Base-by-base conservation (phyloP, 2,888 invertebrate species). In the Acrobasis repandana region DNA sequence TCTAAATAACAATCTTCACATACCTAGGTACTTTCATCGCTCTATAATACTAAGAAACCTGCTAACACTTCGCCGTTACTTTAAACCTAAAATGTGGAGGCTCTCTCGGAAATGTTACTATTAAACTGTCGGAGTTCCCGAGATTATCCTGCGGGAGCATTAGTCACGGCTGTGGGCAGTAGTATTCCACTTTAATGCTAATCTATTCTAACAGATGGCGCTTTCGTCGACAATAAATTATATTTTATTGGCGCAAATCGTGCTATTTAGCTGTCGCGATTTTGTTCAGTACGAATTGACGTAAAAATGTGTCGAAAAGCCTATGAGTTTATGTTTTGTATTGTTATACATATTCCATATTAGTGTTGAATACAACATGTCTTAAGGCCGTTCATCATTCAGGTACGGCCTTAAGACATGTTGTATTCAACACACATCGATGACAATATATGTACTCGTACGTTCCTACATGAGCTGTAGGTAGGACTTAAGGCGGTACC, bases 161-260 rank as follows among this genome's bases (percentile, higher is more conserved):
- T 75, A 75, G 70, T 74, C 71, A 74, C 63, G 58, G 52, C 58
- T 38, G 65, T 69, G 72, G 71, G 69, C 65, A 66, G 67, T 36
- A 49, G 60, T 62, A 63, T 62, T 61, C 65, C 51, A 54, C 76
- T 80, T 82, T 84, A 88, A 87, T 85, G 85, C 75, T 86, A 87
- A 88, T 86, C 86, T 82, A 67, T 63, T 73, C 73, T 83, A 82
- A 86, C 74, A 65, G 82, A 85, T 85, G 74, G 80, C 65, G 77
- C 83, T 83, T 80, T 86, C 79, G 71, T 77, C 80, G 78, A 50
- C 63, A 61, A 67, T 68, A 72, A 69, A 76, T 77, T 69, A 73
- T 61, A 56, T 63, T 72, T 70, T 69, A 69, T 67, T 58, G 63
- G 59, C 16, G 48, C 64, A 58, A 60, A 56, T 52, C 56, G 58